phyloP scores from a whole-genome alignment of 2,888 invertebrate genomes.

The Nemapogon koenigi region DNA sequence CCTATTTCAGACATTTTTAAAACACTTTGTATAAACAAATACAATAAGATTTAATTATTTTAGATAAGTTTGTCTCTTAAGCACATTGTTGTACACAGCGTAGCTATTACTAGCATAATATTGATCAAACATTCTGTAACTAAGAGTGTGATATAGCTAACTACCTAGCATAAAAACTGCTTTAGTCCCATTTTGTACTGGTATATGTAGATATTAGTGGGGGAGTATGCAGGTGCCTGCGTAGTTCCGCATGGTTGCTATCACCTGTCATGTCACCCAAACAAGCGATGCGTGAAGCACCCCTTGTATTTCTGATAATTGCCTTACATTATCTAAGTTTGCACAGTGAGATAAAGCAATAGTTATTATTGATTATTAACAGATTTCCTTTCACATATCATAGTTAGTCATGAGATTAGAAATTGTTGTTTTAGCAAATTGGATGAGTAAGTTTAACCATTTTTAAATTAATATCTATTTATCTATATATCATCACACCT shows the following conservation, averaged over 20 bases:
- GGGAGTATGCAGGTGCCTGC: constrained; percentile 46
- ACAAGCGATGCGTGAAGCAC: constrained; percentile 6
- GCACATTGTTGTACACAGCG: too few species aligned
- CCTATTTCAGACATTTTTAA: constrained; percentile 56
- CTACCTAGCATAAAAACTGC: constrained; percentile 24
- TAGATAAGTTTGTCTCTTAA: too few species aligned
- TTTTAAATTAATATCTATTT: too few species aligned
- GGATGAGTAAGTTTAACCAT: too few species aligned
- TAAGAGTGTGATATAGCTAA: too few species aligned
- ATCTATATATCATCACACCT: too few species aligned
- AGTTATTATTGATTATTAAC: constrained; percentile 9
- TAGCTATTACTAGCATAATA: too few species aligned
- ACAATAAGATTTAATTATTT: too few species aligned
- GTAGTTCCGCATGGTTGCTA: constrained; percentile 36
- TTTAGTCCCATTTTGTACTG: constrained; percentile 26
- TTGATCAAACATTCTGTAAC: constrained; percentile 63
- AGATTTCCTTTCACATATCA: constrained; percentile 9
- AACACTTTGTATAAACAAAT: too few species aligned
- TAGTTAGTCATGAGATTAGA: too few species aligned
- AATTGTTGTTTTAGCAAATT: too few species aligned
- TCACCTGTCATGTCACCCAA: constrained; percentile 41
- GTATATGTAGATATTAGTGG: constrained; percentile 26
- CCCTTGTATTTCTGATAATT: constrained; percentile 4
- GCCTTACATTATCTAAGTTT: constrained; percentile 21
- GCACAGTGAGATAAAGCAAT: constrained; percentile 15